Conservation (phyloP, 2,797 vertebrate species). For the Scarus forsteni region DNA sequence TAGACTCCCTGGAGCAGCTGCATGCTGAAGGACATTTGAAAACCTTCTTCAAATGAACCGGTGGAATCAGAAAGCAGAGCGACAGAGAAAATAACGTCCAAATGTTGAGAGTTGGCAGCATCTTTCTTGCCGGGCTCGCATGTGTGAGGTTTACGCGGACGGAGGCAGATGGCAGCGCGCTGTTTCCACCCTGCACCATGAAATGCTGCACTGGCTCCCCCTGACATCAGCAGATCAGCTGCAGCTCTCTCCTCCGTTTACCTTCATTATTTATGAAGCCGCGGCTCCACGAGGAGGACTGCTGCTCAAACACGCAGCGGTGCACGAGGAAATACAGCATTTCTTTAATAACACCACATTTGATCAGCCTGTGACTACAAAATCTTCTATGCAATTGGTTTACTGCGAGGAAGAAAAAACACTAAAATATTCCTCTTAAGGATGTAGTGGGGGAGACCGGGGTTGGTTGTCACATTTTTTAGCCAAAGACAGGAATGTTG, state of each 20-base stretch:
- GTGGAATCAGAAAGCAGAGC: constrained; percentile 78
- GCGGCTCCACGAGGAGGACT: constrained; percentile 49
- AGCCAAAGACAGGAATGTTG: too few species aligned
- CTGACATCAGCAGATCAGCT: constrained; percentile 93
- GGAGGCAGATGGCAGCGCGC: constrained; percentile 63
- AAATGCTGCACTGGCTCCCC: constrained; percentile 87
- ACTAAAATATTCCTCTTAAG: too few species aligned
- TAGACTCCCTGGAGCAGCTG: constrained; percentile 95
- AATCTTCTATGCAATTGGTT: too few species aligned
- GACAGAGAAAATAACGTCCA: constrained; percentile 75
- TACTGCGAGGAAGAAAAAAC: too few species aligned
- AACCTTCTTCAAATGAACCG: constrained; percentile 81
- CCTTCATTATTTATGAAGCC: constrained; percentile 86
- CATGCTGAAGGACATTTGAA: constrained; percentile 90
- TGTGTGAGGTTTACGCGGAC: constrained; percentile 65
- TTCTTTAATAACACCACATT: too few species aligned
- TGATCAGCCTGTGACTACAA: too few species aligned
- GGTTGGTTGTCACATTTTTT: too few species aligned
- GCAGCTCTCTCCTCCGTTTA: constrained; percentile 76
- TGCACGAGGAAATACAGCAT: not conserved
- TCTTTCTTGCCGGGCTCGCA: constrained; percentile 76
- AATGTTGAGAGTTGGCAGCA: constrained; percentile 79
- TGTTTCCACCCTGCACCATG: constrained; percentile 84
- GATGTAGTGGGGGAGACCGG: too few species aligned
- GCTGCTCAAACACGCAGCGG: constrained; percentile 64